Evolutionary conservation across 2,888 invertebrate genomes (phyloP), one percentile per base, ranked within the genome.

Genomic region (Psylliodes chrysocephalus): DNA sequence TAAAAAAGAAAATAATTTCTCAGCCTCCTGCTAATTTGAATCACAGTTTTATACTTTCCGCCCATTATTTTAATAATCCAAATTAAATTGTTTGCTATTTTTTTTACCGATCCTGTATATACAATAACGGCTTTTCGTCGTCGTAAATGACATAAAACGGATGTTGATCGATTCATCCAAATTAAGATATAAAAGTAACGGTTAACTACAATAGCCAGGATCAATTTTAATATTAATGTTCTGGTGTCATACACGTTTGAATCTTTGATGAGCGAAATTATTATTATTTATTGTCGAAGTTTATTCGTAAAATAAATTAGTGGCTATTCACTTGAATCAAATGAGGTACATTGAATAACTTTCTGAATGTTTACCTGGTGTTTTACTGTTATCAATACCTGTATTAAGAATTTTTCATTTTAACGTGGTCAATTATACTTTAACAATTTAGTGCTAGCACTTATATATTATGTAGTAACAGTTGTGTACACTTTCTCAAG

Each of bases 181-280:
- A 63, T 64, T 64, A 64, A 69, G 66, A 63, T 61, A 62, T 55
- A 57, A 57, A 59, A 47, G 38, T 68, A 68, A 68, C 68, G 68
- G 68, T 68, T 46, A 30, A 46, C 25, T 25, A 59, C 60, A 57
- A 60, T 61, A 17, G 55, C 6, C 28, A 42, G 61, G 38, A 55
- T 63, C 63, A 19, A 42, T 64, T 64, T 60, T 60, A 57, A 59
- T 59, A 46, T 54, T 64, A 55, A 60, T 49, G 49, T 28, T 56
- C 33, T 49, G 55, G 47, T 63, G 63, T 57, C 57, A 63, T 63
- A 56, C 22, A 56, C 22, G 28, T 47, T 38, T 38, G 63, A 63
- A 57, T 57, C 30, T 56, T 52, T 56, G 52, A 63, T 57, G 25
- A 54, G 54, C 42, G 18, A 42, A 35, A 42, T 42, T 2, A 40